Evolutionary conservation across 2,797 vertebrate genomes (phyloP).

Genomic region (Tenualosa thibaudeaui): DNA sequence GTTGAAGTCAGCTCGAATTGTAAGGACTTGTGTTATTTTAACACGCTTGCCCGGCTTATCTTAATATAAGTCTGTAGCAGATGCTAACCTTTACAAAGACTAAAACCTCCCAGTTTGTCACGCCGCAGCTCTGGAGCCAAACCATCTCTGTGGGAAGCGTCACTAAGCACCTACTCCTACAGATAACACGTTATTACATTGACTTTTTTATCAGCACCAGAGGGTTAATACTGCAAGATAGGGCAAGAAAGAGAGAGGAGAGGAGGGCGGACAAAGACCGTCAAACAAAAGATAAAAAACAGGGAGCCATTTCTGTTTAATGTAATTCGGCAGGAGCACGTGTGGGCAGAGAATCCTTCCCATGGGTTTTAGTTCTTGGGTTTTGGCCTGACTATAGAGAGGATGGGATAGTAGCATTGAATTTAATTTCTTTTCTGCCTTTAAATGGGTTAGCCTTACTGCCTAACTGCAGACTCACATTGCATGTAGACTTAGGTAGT

Average conservation of each 20-base stretch:
- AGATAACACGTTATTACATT: slow-evolving; percentile 21
- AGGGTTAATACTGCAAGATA: background rate
- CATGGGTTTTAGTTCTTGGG: slow-evolving; percentile 2
- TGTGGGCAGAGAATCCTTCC: slow-evolving; percentile 16
- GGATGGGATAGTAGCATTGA: background rate
- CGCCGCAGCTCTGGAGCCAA: background rate
- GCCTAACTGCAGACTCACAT: slow-evolving; percentile 45
- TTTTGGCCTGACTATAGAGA: background rate
- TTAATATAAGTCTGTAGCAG: background rate
- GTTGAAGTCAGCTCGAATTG: background rate
- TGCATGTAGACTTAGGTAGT: slow-evolving; percentile 58
- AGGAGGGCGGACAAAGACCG: background rate
- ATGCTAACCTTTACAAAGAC: background rate
- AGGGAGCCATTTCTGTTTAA: background rate
- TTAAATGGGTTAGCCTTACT: slow-evolving; percentile 52
- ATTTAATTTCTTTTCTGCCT: slow-evolving; percentile 44
- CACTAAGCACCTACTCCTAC: slow-evolving; percentile 10
- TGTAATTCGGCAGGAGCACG: background rate
- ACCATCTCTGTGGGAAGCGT: background rate
- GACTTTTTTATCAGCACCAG: background rate
- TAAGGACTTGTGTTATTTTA: background rate
- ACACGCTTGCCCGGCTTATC: background rate
- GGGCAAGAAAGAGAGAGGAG: background rate
- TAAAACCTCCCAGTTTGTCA: background rate
- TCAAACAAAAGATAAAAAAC: background rate